Conservation (phyloP, 2,888 invertebrate genomes). For the Drosophila engyochracea region DNA sequence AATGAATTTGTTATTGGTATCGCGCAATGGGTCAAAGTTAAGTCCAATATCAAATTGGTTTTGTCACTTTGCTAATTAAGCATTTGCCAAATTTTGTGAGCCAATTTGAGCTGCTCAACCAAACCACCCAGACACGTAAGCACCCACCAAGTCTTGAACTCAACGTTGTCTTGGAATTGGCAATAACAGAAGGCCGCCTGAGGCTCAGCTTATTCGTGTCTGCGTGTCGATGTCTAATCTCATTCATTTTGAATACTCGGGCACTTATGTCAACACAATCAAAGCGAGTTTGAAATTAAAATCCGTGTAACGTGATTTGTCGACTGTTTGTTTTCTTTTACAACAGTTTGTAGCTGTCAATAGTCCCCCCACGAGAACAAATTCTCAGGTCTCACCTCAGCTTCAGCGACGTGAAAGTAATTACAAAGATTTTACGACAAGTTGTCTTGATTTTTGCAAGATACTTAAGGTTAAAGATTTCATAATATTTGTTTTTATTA, state of each 20-base stretch:
- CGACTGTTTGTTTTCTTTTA: constrained; percentile 13
- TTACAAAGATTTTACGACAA: neutral
- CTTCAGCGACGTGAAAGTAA: neutral
- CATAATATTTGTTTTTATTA: neutral
- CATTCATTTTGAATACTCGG: constrained; percentile 44
- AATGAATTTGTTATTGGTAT: constrained; percentile 28
- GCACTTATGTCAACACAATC: constrained; percentile 52
- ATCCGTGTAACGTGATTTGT: constrained; percentile 20
- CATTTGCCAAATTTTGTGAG: constrained; percentile 10
- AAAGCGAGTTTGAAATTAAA: constrained; percentile 42
- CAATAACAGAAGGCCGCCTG: constrained; percentile 30
- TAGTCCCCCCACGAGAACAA: neutral
- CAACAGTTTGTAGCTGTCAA: constrained; percentile 21
- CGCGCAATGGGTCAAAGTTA: constrained; percentile 35
- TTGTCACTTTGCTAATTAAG: constrained; percentile 65
- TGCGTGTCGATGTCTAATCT: constrained; percentile 34
- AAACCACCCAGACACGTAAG: neutral
- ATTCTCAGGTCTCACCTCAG: neutral
- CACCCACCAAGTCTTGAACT: neutral
- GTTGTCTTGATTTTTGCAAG: neutral
- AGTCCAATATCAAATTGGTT: constrained; percentile 43
- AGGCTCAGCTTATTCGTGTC: constrained; percentile 16
- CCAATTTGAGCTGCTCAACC: neutral
- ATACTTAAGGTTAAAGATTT: neutral
- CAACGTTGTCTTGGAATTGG: constrained; percentile 26